Conservation (phyloP, 2,888 invertebrate genomes). For the Brenthis ino region DNA sequence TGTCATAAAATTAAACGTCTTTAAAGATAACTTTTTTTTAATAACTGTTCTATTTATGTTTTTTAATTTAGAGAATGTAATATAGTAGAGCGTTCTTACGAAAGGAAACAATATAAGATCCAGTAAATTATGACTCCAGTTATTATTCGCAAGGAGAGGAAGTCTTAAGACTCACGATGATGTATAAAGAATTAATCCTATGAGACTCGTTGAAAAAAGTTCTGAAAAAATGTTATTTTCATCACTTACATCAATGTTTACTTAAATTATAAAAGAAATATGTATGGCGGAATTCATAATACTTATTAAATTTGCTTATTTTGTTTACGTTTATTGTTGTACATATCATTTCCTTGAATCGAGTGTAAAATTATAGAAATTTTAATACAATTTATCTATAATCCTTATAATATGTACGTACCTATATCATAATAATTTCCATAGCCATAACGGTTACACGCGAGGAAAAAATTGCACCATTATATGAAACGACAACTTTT, state of each 20-base stretch:
- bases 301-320: too few relatives aligned
- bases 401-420: constrained; percentile 2
- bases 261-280: neutral
- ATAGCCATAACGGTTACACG: constrained; percentile 30
- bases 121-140: constrained; percentile 15
- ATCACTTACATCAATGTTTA: neutral
- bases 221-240: neutral
- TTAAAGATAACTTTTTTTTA: neutral
- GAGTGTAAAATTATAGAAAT: constrained; percentile 9
- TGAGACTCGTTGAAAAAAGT: neutral
- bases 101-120: constrained; percentile 4
- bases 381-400: constrained; percentile 2
- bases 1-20: neutral
- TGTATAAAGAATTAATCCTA: constrained; percentile 26
- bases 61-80: constrained; percentile 11
- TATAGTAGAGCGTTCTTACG: constrained; percentile 1
- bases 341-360: neutral
- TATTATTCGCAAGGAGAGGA: constrained; percentile 18
- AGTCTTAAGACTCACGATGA: constrained; percentile 13
- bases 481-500: constrained; percentile 60
- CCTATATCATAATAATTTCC: constrained; percentile 12
- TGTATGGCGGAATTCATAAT: too few relatives aligned
- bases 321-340: too few relatives aligned
- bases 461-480: constrained; percentile 50
- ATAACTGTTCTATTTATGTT: neutral